Conservation (phyloP, 2,888 invertebrate species). For the Anagyrus pseudococci region DNA sequence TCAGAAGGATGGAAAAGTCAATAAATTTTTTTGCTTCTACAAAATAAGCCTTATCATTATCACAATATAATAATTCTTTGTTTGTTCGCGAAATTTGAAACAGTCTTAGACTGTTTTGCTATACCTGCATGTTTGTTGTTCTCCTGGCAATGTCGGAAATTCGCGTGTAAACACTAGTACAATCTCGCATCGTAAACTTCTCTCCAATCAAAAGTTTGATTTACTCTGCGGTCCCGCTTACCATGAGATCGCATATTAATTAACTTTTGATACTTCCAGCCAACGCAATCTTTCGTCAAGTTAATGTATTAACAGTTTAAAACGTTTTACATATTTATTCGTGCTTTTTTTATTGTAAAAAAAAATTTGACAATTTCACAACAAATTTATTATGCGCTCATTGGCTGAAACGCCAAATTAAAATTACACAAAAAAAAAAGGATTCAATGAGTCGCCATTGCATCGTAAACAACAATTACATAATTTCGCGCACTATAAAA, state of each 20-base stretch:
- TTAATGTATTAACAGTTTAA: too few relatives aligned
- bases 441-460: too few relatives aligned
- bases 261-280: conserved; percentile 10
- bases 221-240: conserved; percentile 16
- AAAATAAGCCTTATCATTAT: too few relatives aligned
- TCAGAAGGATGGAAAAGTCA: too few relatives aligned
- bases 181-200: conserved; percentile 33
- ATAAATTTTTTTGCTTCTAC: too few relatives aligned
- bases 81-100: conserved; percentile 21
- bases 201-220: conserved; percentile 31
- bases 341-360: too few relatives aligned
- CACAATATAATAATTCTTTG: background rate
- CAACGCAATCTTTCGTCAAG: conserved; percentile 1
- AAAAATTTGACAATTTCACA: too few relatives aligned
- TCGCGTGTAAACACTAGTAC: conserved; percentile 25
- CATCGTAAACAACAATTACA: too few relatives aligned
- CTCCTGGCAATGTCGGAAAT: conserved; percentile 28
- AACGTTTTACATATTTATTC: too few relatives aligned
- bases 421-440: background rate
- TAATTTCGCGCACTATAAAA: too few relatives aligned
- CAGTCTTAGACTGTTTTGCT: conserved; percentile 5
- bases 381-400: too few relatives aligned
- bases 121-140: conserved; percentile 30
- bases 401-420: too few relatives aligned
- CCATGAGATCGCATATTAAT: conserved; percentile 28